Base-by-base conservation (phyloP, 2,888 invertebrate species). In the Apeira syringaria region DNA sequence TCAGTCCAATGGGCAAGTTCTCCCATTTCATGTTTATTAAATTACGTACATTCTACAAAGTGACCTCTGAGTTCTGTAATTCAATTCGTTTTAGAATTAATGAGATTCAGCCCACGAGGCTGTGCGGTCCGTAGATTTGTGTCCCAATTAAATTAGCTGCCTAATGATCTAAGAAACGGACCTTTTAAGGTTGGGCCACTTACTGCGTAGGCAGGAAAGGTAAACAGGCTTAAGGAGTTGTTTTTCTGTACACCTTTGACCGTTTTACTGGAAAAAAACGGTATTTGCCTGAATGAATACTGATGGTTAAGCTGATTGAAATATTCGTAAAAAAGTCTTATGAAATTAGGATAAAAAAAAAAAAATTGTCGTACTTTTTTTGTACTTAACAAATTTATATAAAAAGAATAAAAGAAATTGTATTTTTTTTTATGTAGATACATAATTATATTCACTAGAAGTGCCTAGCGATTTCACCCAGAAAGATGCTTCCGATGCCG, bases 11-110 rank as follows among this genome's bases (percentile, higher is more conserved):
- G 8, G 9, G 22, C 27, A 32, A 32, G 30, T 27, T 31, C 11
- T 11, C 25, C 36, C 31, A 13, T 32, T 39, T 36, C 35, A 32
- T 40, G 45, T 32, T 35, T 46, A 53, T 51, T 43, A 34, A 45
- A 48, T 53, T 47, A 48, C 43, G 18, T 40, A 40, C 45, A 55
- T 40, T 45, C 32, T 39, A 31, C 41, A 18, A 39, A 50, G 50
- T 62, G 66, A 68, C 68, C 68, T 64, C 55, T 52, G 27, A 38
- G 39, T 56, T 64, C 64, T 54, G 63, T 74, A 80, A 81, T 75
- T 74, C 64, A 75, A 80, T 80, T 78, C 61, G 57, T 65, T 69
- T 59, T 57, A 61, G 64, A 77, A 75, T 77, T 77, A 83, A 82
- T 79, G 74, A 74, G 68, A 70, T 78, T 74, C 66, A 50, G 49